These are phyloP conservation scores for Mimachlamys varia DNA, from an alignment of 2,888 invertebrate genomes.

Conservation along the genomic window DNA sequence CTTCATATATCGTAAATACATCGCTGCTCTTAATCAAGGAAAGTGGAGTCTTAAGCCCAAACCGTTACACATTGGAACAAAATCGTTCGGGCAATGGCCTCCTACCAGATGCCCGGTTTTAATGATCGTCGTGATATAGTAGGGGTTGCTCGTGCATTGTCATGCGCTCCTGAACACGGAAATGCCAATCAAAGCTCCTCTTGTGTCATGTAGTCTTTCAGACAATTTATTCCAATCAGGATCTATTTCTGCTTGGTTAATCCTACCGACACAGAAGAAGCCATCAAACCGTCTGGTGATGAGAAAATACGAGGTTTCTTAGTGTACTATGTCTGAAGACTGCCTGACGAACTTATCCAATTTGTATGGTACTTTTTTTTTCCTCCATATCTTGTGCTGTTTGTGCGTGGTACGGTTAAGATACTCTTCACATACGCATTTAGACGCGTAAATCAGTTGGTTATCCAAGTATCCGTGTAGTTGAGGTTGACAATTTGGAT, in stretches of 20 bases:
- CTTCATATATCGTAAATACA: not conserved
- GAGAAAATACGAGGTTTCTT: not conserved
- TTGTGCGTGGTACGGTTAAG: not conserved
- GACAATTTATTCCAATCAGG: slow-evolving; percentile 31
- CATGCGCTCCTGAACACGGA: slow-evolving; percentile 29
- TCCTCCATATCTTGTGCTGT: not conserved
- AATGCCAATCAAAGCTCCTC: slow-evolving; percentile 27
- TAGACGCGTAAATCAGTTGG: too few relatives aligned
- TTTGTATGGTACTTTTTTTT: not conserved
- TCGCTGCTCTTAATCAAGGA: too few relatives aligned
- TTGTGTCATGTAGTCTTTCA: slow-evolving; percentile 27
- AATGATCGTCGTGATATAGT: not conserved
- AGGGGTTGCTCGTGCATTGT: not conserved
- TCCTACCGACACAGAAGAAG: not conserved
- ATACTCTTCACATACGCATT: too few relatives aligned
- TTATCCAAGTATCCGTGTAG: too few relatives aligned
- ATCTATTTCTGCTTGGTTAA: slow-evolving; percentile 29
- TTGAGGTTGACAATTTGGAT: too few relatives aligned
- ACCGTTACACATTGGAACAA: not conserved
- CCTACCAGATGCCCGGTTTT: not conserved
- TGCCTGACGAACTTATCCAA: not conserved
- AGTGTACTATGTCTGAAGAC: not conserved
- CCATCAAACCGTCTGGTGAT: not conserved
- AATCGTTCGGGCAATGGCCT: not conserved
- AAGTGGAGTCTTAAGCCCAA: not conserved